Conservation (phyloP, 1,140 invertebrate species). For the Copidosoma floridanum region DNA sequence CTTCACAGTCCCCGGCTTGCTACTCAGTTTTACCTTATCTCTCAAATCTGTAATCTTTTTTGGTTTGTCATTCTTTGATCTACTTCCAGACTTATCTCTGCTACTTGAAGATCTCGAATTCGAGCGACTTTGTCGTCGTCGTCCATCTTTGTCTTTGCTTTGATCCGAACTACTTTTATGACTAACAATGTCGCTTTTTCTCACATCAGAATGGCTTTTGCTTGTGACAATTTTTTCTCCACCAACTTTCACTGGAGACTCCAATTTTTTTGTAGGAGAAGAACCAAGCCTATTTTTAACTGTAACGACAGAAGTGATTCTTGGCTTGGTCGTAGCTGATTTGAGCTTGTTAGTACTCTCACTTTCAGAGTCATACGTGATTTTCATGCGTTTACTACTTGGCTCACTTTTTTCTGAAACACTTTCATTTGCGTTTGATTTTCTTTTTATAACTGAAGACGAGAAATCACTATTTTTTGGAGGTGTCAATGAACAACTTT, state of each 20-base stretch:
- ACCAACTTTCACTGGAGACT: constrained; percentile 30
- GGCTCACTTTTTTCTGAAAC: constrained; percentile 16
- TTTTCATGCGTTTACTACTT: constrained; percentile 25
- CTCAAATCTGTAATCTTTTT: constrained; percentile 24
- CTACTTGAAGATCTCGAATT: constrained; percentile 16
- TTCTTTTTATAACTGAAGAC: background rate
- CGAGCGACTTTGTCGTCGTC: constrained; percentile 19
- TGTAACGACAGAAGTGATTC: constrained; percentile 49
- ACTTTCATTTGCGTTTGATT: background rate
- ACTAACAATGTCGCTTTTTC: constrained; percentile 2
- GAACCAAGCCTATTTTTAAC: constrained; percentile 46
- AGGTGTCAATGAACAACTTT: no score
- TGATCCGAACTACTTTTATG: constrained; percentile 23
- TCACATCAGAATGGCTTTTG: constrained; percentile 3
- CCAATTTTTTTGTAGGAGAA: constrained; percentile 42
- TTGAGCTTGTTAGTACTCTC: constrained; percentile 38
- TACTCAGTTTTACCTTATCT: constrained; percentile 30
- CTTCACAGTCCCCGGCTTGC: constrained; percentile 37
- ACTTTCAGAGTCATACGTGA: constrained; percentile 20
- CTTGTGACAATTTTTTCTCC: background rate
- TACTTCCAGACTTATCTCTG: constrained; percentile 38
- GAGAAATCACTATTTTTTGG: no score
- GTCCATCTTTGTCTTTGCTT: constrained; percentile 24
- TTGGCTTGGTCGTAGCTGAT: constrained; percentile 47
- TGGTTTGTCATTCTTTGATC: constrained; percentile 26